phyloP scores from a whole-genome alignment of 1,140 invertebrate species.

The Euwallacea similis region DNA sequence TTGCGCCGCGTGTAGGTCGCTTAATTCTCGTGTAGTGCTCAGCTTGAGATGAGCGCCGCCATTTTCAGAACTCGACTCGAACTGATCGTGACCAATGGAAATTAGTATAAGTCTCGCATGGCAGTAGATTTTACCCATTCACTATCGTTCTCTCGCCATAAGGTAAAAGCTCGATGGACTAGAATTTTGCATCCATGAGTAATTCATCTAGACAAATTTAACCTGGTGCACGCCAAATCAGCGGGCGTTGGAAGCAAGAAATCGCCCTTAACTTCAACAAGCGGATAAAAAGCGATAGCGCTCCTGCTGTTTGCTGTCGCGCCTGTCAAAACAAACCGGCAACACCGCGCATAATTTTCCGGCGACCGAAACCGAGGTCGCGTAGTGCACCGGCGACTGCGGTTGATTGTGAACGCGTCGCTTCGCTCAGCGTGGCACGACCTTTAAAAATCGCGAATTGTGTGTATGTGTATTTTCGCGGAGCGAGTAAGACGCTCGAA shows the following conservation, averaged over 20 bases:
- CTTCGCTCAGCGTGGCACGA: constrained; percentile 11
- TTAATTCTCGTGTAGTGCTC: too few species aligned
- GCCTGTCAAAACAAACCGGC: constrained; percentile 28
- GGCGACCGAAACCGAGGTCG: constrained; percentile 18
- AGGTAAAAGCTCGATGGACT: too few species aligned
- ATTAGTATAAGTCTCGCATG: too few species aligned
- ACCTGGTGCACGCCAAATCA: not conserved
- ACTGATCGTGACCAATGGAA: too few species aligned
- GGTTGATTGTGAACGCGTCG: not conserved
- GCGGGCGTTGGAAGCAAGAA: constrained; percentile 3
- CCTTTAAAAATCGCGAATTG: constrained; percentile 15
- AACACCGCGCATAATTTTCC: constrained; percentile 29
- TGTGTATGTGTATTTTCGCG: constrained; percentile 7
- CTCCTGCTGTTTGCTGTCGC: constrained; percentile 15
- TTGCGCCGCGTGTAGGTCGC: too few species aligned
- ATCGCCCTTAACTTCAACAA: constrained; percentile 19
- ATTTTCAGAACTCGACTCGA: too few species aligned
- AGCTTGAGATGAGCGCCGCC: too few species aligned
- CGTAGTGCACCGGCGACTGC: constrained; percentile 27
- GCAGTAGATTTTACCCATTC: too few species aligned
- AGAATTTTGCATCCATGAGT: too few species aligned
- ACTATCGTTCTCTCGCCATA: too few species aligned
- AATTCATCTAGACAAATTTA: too few species aligned
- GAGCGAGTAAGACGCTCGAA: not conserved
- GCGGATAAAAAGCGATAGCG: constrained; percentile 6